phyloP scores from a whole-genome alignment of 2,888 invertebrate genomes.

The Lepidocyrtinus sp. region DNA sequence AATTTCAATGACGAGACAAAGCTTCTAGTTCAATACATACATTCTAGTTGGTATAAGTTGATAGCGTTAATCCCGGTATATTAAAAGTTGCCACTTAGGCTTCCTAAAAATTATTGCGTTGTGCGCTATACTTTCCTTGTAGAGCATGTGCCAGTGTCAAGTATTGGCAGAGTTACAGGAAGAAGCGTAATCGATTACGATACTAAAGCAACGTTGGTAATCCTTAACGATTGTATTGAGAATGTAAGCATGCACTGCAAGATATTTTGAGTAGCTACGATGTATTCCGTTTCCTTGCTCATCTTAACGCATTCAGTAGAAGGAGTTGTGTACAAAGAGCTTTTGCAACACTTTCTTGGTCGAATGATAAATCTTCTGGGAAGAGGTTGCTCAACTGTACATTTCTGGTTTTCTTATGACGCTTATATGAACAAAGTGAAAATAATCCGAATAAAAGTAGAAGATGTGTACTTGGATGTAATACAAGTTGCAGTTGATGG shows the following conservation, averaged over 20 bases:
- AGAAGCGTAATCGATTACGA: background rate
- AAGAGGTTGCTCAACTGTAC: constrained; percentile 11
- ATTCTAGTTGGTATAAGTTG: too few relatives aligned
- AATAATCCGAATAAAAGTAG: background rate
- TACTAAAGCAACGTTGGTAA: too few relatives aligned
- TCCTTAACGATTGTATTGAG: too few relatives aligned
- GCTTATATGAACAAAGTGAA: background rate
- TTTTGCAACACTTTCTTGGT: too few relatives aligned
- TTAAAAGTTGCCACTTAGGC: background rate
- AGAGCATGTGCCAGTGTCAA: background rate
- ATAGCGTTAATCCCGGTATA: background rate
- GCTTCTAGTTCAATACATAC: too few relatives aligned
- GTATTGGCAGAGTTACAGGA: background rate
- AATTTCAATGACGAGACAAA: background rate
- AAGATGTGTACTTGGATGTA: too few relatives aligned
- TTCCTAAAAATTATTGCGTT: background rate
- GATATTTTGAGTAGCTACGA: too few relatives aligned
- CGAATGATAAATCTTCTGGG: constrained; percentile 14
- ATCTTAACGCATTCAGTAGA: too few relatives aligned
- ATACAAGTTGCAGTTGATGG: too few relatives aligned
- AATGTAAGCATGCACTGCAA: too few relatives aligned
- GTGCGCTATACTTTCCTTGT: background rate
- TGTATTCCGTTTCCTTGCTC: too few relatives aligned
- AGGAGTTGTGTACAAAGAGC: too few relatives aligned
- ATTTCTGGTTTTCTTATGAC: constrained; percentile 20